Conservation (phyloP, 2,888 invertebrate species). For the Lathronympha strigana region DNA sequence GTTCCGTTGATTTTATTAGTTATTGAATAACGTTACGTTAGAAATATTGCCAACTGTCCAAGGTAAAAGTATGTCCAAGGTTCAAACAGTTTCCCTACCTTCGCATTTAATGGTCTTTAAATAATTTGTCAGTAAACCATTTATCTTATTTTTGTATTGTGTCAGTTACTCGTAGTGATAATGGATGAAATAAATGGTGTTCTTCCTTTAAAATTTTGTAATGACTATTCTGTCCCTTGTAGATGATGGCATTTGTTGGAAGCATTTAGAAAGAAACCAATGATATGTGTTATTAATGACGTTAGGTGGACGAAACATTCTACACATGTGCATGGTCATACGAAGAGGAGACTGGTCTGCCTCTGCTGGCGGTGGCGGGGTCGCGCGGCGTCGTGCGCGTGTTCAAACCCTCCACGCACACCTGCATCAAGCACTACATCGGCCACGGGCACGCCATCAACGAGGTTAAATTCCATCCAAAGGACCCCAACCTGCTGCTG, state of each 20-base stretch:
- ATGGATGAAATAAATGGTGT: no score
- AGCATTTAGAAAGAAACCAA: neutral
- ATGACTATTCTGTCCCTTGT: no score
- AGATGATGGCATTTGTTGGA: neutral
- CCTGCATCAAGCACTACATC: conserved; percentile 93
- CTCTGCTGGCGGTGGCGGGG: conserved; percentile 95
- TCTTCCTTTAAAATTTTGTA: no score
- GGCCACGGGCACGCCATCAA: conserved; percentile 88
- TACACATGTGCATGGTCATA: conserved; percentile 99
- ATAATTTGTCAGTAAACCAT: no score
- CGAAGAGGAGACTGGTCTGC: conserved; percentile 90
- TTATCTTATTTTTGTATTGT: no score
- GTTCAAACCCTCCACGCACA: conserved; percentile 92
- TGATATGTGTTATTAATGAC: neutral
- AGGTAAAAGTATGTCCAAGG: no score
- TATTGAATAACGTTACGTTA: no score
- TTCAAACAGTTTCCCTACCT: no score
- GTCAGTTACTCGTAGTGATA: no score
- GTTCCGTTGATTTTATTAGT: no score
- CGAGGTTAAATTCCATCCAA: conserved; percentile 94
- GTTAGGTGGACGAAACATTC: conserved; percentile 95
- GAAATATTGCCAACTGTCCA: no score
- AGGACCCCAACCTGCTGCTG: conserved; percentile 93
- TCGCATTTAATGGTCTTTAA: no score
- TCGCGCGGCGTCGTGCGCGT: conserved; percentile 95